Conservation (phyloP, 2,888 invertebrate genomes). For the Teleogryllus oceanicus region DNA sequence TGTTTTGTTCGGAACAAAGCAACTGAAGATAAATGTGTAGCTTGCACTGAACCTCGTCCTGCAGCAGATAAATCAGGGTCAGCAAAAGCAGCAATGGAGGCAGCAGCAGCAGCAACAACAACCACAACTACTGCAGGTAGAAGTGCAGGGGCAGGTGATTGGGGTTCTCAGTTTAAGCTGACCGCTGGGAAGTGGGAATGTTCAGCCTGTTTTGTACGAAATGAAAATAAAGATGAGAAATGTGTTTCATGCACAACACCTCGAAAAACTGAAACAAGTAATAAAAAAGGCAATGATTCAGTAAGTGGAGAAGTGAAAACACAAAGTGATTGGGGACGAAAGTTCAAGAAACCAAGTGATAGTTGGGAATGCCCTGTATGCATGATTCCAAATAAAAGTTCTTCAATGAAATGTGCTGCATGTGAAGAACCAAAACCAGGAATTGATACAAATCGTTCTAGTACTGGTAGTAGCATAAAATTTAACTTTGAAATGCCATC, state of each 20-base stretch:
- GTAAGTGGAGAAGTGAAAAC: neutral
- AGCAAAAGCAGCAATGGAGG: neutral
- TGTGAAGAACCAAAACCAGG: constrained; percentile 53
- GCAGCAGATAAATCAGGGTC: neutral
- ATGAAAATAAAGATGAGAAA: constrained; percentile 49
- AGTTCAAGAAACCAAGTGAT: constrained; percentile 48
- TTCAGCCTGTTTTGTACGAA: constrained; percentile 52
- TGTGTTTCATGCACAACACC: constrained; percentile 26
- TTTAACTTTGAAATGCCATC: constrained; percentile 32
- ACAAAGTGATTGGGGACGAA: constrained; percentile 43
- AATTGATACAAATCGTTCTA: constrained; percentile 22
- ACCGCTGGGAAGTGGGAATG: constrained; percentile 62
- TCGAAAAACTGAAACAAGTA: neutral
- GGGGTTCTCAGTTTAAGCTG: constrained; percentile 18
- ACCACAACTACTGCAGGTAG: neutral
- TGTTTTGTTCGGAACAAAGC: constrained; percentile 60
- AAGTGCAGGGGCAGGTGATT: neutral
- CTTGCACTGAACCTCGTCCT: constrained; percentile 47
- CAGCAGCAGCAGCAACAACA: constrained; percentile 25
- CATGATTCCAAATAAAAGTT: constrained; percentile 54
- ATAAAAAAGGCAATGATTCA: neutral
- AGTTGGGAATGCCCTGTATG: constrained; percentile 60
- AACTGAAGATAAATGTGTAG: constrained; percentile 51
- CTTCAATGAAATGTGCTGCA: constrained; percentile 52
- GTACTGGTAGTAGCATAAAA: constrained; percentile 21